phyloP scores from a whole-genome alignment of 1,140 invertebrate species.

The Arion vulgaris region DNA sequence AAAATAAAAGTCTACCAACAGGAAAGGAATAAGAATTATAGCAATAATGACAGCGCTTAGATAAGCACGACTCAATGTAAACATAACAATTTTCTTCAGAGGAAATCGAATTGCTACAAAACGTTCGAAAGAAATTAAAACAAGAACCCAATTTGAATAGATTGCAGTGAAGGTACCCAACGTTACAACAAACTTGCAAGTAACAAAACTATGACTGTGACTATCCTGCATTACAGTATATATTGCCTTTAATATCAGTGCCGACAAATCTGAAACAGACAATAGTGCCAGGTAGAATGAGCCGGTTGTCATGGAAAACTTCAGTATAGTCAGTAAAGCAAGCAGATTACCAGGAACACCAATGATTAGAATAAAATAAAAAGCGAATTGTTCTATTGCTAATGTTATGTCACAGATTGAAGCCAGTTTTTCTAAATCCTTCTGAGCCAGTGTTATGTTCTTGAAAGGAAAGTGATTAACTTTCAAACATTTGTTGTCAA shows the following conservation, averaged over 20 bases:
- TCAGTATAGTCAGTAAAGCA: constrained; percentile 46
- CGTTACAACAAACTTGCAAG: constrained; percentile 37
- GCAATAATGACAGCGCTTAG: constrained; percentile 26
- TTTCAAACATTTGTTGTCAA: no score
- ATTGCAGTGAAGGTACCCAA: constrained; percentile 43
- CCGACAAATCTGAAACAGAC: constrained; percentile 43
- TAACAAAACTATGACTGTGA: not conserved
- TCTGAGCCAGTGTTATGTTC: no score
- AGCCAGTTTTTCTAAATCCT: not conserved
- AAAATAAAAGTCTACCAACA: not conserved
- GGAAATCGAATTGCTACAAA: constrained; percentile 55
- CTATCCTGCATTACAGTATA: constrained; percentile 36
- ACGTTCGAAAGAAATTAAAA: constrained; percentile 54
- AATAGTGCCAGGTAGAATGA: constrained; percentile 49
- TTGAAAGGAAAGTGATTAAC: no score
- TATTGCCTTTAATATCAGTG: constrained; percentile 45
- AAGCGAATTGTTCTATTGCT: constrained; percentile 6
- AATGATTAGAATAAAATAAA: constrained; percentile 44
- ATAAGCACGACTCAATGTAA: constrained; percentile 18
- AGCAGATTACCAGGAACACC: constrained; percentile 54
- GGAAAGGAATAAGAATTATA: not conserved
- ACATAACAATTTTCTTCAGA: constrained; percentile 43
- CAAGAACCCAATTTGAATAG: constrained; percentile 57
- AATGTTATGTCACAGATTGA: not conserved
- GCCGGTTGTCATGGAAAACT: constrained; percentile 48